A percentile compares a stretch with the other conserved stretches of the same genome.
phyloP scores from a whole-genome alignment of 2,113 vertebrate species.

The Cnemophilus loriae region DNA sequence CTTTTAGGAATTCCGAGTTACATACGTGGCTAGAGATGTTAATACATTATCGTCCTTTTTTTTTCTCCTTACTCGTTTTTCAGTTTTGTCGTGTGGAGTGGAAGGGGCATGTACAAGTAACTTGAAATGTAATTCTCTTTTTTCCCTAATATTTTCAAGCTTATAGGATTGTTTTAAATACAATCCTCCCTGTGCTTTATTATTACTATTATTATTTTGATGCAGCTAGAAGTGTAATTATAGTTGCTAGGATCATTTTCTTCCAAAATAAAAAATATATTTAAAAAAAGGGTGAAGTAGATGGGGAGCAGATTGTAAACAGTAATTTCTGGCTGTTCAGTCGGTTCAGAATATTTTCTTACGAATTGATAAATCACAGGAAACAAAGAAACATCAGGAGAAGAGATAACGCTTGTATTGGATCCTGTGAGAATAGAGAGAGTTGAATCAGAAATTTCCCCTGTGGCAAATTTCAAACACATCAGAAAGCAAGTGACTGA shows the following conservation, averaged over 20 bases:
- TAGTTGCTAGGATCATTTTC: not conserved
- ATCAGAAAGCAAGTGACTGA: slow-evolving; percentile 3
- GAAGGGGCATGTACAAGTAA: not conserved
- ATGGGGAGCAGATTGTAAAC: not conserved
- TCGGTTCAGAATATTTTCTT: not conserved
- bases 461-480: not conserved
- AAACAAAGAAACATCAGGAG: not conserved
- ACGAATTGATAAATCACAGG: not conserved
- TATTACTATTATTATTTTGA: not conserved
- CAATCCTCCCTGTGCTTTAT: not conserved
- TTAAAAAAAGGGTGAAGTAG: not conserved
- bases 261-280: not conserved
- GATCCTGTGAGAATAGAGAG: not conserved
- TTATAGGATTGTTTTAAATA: not conserved
- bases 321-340: not conserved
- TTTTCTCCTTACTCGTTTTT: not conserved
- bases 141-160: not conserved
- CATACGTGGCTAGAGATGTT: not conserved
- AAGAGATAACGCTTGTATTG: not conserved
- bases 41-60: not conserved
- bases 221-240: not conserved
- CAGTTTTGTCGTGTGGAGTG: rapidly evolving
- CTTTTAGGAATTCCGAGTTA: not conserved
- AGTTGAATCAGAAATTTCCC: not conserved
- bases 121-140: not conserved